phyloP scores from a whole-genome alignment of 1,140 invertebrate species.

The Forficula auricularia region DNA sequence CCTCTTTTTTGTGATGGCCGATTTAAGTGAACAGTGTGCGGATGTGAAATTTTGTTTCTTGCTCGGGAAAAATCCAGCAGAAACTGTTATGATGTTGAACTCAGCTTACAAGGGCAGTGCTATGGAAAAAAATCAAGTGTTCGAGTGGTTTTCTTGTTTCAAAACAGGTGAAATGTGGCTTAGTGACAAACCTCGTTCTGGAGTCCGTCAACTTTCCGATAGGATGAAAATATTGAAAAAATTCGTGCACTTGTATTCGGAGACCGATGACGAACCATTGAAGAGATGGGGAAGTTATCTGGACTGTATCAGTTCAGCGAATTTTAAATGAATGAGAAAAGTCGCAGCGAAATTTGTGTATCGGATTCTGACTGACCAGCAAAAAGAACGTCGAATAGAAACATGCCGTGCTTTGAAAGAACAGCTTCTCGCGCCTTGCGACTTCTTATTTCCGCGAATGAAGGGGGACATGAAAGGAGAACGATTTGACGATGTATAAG shows the following conservation, averaged over 20 bases:
- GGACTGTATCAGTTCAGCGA: slow-evolving; percentile 12
- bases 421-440: no score
- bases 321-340: slow-evolving; percentile 13
- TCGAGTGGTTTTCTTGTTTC: slow-evolving; percentile 13
- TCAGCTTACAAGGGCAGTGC: slow-evolving; percentile 11
- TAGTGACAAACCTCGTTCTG: slow-evolving; percentile 15
- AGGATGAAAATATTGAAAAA: slow-evolving; percentile 19
- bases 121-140: slow-evolving; percentile 10
- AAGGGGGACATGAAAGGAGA: no score
- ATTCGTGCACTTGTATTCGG: slow-evolving; percentile 16
- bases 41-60: slow-evolving; percentile 9
- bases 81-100: slow-evolving; percentile 5
- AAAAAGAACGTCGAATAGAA: no score
- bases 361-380: no score
- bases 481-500: no score
- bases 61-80: slow-evolving; percentile 8
- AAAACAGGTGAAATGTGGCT: slow-evolving; percentile 13
- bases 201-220: slow-evolving; percentile 15
- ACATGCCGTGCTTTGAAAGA: no score
- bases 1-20: slow-evolving; percentile 8
- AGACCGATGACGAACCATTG: slow-evolving; percentile 14
- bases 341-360: no score
- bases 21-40: slow-evolving; percentile 9
- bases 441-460: no score
- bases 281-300: slow-evolving; percentile 13